phyloP scores from a whole-genome alignment of 2,113 vertebrate species.

The Pheucticus melanocephalus region DNA sequence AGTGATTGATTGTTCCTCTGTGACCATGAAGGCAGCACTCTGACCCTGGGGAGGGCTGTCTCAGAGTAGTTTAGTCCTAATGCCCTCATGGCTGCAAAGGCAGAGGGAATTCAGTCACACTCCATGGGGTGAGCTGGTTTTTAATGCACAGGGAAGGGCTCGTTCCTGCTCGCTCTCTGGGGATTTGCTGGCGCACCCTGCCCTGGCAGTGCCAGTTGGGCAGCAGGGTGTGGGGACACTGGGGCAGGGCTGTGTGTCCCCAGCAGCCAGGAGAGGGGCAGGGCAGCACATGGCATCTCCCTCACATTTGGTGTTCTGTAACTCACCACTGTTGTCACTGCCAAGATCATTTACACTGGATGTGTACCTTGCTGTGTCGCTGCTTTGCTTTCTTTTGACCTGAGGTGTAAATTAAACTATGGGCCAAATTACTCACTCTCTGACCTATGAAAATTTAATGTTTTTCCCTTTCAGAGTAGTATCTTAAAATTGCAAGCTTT shows the following conservation, averaged over 20 bases:
- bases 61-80: not conserved
- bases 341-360: rapidly evolving
- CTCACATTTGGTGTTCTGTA: not conserved
- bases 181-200: rapidly evolving
- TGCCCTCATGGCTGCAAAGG: not conserved
- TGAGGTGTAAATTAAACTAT: not conserved
- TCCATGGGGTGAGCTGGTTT: not conserved
- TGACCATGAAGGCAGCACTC: not conserved
- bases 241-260: not conserved
- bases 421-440: rapidly evolving
- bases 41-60: not conserved
- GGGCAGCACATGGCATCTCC: not conserved
- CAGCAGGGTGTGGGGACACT: not conserved
- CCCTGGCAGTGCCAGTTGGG: not conserved
- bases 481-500: not conserved
- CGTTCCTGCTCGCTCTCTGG: not conserved
- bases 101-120: not conserved
- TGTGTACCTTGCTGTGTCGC: rapidly evolving
- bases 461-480: not conserved
- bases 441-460: not conserved
- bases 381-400: not conserved
- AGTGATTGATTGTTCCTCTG: not conserved
- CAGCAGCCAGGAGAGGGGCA: not conserved
- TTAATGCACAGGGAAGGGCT: not conserved
- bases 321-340: rapidly evolving